phyloP scores from a whole-genome alignment of 2,888 invertebrate species.

The Campoletis raptor region DNA sequence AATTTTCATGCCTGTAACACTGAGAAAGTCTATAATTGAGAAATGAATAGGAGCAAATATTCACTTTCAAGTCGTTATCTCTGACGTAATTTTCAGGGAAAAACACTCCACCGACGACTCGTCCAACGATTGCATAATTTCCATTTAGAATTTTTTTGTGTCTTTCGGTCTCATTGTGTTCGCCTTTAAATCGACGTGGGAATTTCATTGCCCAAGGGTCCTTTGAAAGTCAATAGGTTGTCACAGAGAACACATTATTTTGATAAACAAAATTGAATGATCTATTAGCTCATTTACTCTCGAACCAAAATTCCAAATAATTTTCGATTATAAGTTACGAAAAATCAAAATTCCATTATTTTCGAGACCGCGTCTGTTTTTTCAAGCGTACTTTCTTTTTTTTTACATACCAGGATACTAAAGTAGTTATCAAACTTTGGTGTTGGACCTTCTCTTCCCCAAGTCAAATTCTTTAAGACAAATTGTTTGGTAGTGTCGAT shows the following conservation, averaged over 20 bases:
- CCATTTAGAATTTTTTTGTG: conserved; percentile 71
- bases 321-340: neutral
- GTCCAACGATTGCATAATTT: conserved; percentile 78
- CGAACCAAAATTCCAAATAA: neutral
- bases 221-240: conserved; percentile 65
- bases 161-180: conserved; percentile 66
- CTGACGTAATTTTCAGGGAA: conserved; percentile 77
- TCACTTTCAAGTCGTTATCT: conserved; percentile 75
- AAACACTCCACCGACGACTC: conserved; percentile 75
- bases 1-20: too few relatives aligned
- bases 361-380: too few relatives aligned
- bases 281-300: neutral
- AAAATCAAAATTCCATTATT: too few relatives aligned
- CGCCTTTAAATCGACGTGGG: conserved; percentile 69
- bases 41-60: neutral
- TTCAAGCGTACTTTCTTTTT: neutral
- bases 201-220: conserved; percentile 74
- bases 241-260: neutral
- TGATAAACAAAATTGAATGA: neutral
- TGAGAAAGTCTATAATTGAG: too few relatives aligned
- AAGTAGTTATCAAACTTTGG: conserved; percentile 75
- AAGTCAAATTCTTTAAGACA: conserved; percentile 77
- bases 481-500: conserved; percentile 80
- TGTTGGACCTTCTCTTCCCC: conserved; percentile 76
- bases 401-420: conserved; percentile 73